Evolutionary conservation across 2,888 invertebrate species (phyloP), one percentile per base, ranked within the genome.

Genomic region (Matsumyia berberina): DNA sequence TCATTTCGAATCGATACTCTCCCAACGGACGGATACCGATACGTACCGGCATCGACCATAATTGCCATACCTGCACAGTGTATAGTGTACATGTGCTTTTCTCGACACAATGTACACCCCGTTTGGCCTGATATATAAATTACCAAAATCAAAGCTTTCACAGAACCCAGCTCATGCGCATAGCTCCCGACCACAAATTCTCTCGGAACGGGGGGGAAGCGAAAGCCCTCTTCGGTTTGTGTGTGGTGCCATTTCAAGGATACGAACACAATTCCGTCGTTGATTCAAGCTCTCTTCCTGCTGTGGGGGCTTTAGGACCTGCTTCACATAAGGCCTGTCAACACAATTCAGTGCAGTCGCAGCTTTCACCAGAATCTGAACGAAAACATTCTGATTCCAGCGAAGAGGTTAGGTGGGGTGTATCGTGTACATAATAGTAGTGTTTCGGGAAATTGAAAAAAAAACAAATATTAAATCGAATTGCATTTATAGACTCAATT

Each of bases 131-230:
- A 6, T n/a, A 51, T 39, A 42, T 15, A 12, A 77, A 53, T 60
- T 62, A 55, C 33, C 46, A 66, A 77, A 24, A 66, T 44, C 51
- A 39, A 55, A 82, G 82, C 82, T 82, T 80, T 78, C 7, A 49
- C 64, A 58, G 35, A 24, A 24, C 4, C 51, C 44, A 35, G 53
- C 15, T 39, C 82, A 66, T 82, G 82, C 82, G 82, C 82, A 60
- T 33, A 19, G 11, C n/a, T 12, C 24, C 7, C 9, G 5, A 29
- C 49, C 24, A 3, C 4, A 24, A n/a, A n/a, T n/a, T 24, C 4
- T 24, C 4, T 1, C 2, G 24, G 24, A 24, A 24, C 4, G 24
- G 2, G 24, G 24, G 24, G 24, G 1, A 4, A 24, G 1, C 2
- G 1, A 24, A 24, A 24, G 24, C 24, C 1, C 24, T 3, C 24